These are phyloP conservation scores for Clamator glandarius DNA, from an alignment of 2,797 vertebrate genomes.

Conservation along the genomic window DNA sequence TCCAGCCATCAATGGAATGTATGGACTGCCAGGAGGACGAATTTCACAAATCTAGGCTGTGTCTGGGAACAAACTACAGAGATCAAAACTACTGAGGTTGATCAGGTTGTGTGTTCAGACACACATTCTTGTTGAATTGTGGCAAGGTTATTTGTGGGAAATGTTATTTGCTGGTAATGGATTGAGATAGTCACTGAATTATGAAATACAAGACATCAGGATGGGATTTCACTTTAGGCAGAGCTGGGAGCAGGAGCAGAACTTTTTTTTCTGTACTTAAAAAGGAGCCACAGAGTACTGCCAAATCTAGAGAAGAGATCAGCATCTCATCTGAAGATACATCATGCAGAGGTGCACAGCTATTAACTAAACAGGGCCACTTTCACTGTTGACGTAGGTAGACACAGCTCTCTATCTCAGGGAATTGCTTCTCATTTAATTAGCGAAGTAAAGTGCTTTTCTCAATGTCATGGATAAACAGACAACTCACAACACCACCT, in stretches of 20 bases:
- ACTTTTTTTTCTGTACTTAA: background rate
- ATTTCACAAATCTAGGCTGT: background rate
- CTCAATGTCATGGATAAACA: background rate
- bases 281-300: background rate
- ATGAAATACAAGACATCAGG: background rate
- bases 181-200: background rate
- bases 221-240: background rate
- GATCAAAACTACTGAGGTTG: background rate
- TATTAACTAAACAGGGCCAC: background rate
- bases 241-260: background rate
- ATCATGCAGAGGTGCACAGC: background rate
- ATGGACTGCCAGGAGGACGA: background rate
- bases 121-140: background rate
- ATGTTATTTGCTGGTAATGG: background rate
- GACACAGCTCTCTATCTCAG: background rate
- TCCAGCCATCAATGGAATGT: background rate
- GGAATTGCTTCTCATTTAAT: background rate
- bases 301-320: background rate
- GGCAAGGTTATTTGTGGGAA: background rate
- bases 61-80: background rate
- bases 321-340: background rate
- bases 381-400: background rate
- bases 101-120: background rate
- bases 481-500: background rate
- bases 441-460: background rate